Conservation (phyloP, 2,888 invertebrate species). For the Tupiocoris notatus region DNA sequence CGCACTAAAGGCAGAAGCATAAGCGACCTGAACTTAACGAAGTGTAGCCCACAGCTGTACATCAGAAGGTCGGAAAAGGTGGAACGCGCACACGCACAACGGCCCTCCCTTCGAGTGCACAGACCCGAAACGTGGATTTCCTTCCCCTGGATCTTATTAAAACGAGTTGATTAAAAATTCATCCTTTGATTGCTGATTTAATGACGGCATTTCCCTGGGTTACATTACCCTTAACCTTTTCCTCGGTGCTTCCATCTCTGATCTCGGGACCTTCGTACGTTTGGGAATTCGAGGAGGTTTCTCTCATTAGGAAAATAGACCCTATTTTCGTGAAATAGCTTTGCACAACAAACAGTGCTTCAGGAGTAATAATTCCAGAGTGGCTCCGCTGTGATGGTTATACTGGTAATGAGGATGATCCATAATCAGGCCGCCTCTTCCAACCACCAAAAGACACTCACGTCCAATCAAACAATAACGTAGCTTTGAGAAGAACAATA, state of each 20-base stretch:
- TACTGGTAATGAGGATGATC: too few species aligned
- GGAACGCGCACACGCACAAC: background rate
- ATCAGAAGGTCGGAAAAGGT: background rate
- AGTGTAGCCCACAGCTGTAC: slow-evolving; percentile 2
- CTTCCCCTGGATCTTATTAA: slow-evolving; percentile 8
- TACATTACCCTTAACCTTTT: background rate
- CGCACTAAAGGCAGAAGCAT: slow-evolving; percentile 5
- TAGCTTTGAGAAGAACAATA: too few species aligned
- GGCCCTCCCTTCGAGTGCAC: background rate
- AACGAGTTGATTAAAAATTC: slow-evolving; percentile 26
- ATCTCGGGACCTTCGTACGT: background rate
- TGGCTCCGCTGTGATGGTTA: too few species aligned
- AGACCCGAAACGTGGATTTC: background rate
- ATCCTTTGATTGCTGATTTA: slow-evolving; percentile 17
- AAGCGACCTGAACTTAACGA: slow-evolving; percentile 25
- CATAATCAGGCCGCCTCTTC: too few species aligned
- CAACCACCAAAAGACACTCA: too few species aligned
- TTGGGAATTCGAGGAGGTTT: background rate
- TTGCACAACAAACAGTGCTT: too few species aligned
- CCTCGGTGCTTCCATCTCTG: background rate
- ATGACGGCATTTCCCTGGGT: slow-evolving; percentile 16
- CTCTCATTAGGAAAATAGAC: background rate
- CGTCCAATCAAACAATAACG: too few species aligned
- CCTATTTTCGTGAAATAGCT: too few species aligned
- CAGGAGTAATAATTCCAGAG: too few species aligned